These are phyloP conservation scores for Trematomus bernacchii DNA, from an alignment of 2,797 vertebrate species.

Conservation along the genomic window DNA sequence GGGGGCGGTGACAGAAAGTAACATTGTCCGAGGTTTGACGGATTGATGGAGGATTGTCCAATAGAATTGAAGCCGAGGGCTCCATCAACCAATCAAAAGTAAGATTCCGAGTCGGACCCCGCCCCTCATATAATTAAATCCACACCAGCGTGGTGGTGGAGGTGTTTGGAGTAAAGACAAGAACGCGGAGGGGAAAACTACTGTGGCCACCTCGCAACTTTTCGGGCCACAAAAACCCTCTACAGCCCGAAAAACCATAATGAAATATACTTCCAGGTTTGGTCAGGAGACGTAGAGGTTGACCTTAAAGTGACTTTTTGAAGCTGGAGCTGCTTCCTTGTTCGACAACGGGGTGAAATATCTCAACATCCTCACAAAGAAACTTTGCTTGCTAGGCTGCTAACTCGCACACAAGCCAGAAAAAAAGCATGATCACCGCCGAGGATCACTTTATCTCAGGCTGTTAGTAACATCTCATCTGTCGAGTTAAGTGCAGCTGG, in stretches of 20 bases:
- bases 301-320: slow-evolving; percentile 56
- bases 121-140: slow-evolving; percentile 75
- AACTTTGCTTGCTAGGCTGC: slow-evolving; percentile 82
- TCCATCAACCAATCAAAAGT: slow-evolving; percentile 70
- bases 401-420: slow-evolving; percentile 69
- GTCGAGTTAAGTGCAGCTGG: slow-evolving; percentile 18
- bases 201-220: slow-evolving; percentile 41
- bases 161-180: slow-evolving; percentile 67
- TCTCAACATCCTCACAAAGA: slow-evolving; percentile 84
- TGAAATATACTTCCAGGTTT: slow-evolving; percentile 42
- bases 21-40: slow-evolving; percentile 40
- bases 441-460: slow-evolving; percentile 10
- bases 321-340: slow-evolving; percentile 72
- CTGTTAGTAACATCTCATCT: slow-evolving; percentile 8
- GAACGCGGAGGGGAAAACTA: slow-evolving; percentile 4
- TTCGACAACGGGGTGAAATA: slow-evolving; percentile 67
- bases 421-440: slow-evolving; percentile 44
- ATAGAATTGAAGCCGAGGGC: slow-evolving; percentile 31
- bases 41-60: slow-evolving; percentile 71
- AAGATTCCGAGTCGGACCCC: not conserved
- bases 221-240: slow-evolving; percentile 38
- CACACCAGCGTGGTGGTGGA: slow-evolving; percentile 74
- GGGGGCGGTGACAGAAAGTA: slow-evolving; percentile 48
- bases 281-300: slow-evolving; percentile 49
- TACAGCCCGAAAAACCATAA: slow-evolving; percentile 28